Conservation (phyloP, 2,113 vertebrate species). For the Neopipo cinnamomea region DNA sequence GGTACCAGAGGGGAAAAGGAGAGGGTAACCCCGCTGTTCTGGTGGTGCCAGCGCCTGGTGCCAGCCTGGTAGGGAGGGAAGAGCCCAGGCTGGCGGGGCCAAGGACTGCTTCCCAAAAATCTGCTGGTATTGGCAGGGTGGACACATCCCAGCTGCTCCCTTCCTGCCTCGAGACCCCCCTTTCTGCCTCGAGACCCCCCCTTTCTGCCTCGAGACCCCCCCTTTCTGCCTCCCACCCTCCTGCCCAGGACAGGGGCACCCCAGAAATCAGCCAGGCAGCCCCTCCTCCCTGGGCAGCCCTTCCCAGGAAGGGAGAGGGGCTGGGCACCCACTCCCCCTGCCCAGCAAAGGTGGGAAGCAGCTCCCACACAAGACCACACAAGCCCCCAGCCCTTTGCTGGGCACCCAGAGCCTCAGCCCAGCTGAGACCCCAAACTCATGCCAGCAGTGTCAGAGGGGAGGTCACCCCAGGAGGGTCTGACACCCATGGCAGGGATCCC, state of each 20-base stretch:
- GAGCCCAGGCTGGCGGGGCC: not conserved
- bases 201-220: rapidly evolving
- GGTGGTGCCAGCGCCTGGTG: not conserved
- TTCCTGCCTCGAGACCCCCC: not conserved
- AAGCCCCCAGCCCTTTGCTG: not conserved
- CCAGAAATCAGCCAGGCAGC: not conserved
- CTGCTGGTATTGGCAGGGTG: not conserved
- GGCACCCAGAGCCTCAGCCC: not conserved
- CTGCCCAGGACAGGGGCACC: not conserved
- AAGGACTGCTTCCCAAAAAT: not conserved
- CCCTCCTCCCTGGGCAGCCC: no score
- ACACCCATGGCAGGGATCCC: not conserved
- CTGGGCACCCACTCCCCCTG: rapidly evolving
- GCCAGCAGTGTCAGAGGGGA: not conserved
- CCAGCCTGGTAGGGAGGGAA: not conserved
- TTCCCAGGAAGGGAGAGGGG: rapidly evolving
- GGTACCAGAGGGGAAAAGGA: not conserved
- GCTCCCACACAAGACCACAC: not conserved
- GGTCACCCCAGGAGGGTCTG: rapidly evolving
- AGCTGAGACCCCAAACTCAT: not conserved
- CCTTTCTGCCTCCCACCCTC: no score
- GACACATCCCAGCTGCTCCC: rapidly evolving
- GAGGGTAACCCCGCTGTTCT: rapidly evolving
- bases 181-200: not conserved
- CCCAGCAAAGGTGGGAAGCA: not conserved